Conservation (phyloP, 2,113 vertebrate species). For the Trogon surrucura region DNA sequence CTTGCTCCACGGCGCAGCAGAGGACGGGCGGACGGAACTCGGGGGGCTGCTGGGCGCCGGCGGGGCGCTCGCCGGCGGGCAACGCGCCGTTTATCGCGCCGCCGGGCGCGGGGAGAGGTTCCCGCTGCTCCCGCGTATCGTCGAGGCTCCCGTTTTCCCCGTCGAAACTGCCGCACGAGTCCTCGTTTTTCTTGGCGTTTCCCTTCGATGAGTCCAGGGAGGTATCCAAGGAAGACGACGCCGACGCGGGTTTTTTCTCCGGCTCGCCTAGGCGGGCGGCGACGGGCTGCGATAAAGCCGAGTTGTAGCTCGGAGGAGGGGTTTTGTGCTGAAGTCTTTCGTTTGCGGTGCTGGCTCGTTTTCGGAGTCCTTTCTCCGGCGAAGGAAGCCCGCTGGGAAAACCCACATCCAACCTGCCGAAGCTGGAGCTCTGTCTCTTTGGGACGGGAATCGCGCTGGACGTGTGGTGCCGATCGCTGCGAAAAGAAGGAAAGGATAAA, state of each 20-base stretch:
- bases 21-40: slow-evolving; percentile 43
- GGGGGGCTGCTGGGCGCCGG: background rate
- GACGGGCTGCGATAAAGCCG: slow-evolving; percentile 69
- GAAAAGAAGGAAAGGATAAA: slow-evolving; percentile 21
- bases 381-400: slow-evolving; percentile 80
- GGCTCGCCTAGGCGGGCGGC: slow-evolving; percentile 2
- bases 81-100: slow-evolving; percentile 69
- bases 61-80: slow-evolving; percentile 37
- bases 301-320: slow-evolving; percentile 84
- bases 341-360: slow-evolving; percentile 85
- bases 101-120: slow-evolving; percentile 22
- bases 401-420: slow-evolving; percentile 76
- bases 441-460: slow-evolving; percentile 93
- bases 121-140: background rate
- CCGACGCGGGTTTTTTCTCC: slow-evolving; percentile 61
- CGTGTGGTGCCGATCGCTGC: slow-evolving; percentile 87
- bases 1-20: slow-evolving; percentile 90
- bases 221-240: slow-evolving; percentile 83
- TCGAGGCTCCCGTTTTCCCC: slow-evolving; percentile 27
- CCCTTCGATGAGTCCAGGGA: slow-evolving; percentile 77
- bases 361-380: slow-evolving; percentile 86
- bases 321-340: slow-evolving; percentile 84
- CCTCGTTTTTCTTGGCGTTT: slow-evolving; percentile 38
- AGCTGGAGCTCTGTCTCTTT: slow-evolving; percentile 82
- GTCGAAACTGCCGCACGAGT: slow-evolving; percentile 25